Base-by-base conservation (phyloP, 2,888 invertebrate species). In the Azorinus chamasolen region DNA sequence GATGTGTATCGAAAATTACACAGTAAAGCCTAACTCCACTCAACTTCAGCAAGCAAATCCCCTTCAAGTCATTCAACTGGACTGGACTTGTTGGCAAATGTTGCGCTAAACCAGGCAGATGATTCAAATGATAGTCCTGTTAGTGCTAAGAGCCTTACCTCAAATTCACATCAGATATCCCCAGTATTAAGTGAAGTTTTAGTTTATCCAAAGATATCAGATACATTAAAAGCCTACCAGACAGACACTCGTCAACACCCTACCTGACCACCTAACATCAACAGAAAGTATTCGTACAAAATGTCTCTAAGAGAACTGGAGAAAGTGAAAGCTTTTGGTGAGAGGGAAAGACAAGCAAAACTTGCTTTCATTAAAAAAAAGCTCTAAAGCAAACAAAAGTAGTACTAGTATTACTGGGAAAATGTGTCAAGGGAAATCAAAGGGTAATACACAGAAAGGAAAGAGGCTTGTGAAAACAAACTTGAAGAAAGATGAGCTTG, bases 1-100 rank as follows among this genome's bases (percentile, higher is more conserved):
- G 64, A 65, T 45, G 65, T 55, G 10, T 65, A 55, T 43, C 43
- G 45, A 22, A 65, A 54, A 16, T 27, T 43, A n/a, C 46, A 65
- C 16, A 18, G 22, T 18, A 54, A 65, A 43, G 65, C 65, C 16
- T 22, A 53, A 41, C 62, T 39, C 18, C 5, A 32, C n/a, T 16
- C 5, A 27, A 32, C 27, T 6, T 27, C 39, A 3, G 16, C 12
- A 27, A 22, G 22, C 18, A n/a, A 22, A 25, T 16, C 25, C 27
- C n/a, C n/a, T 53, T 53, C 22, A 18, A 46, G 22, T 24, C 37
- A n/a, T n/a, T n/a, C n/a, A n/a, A n/a, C 37, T 48, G 63, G 63
- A 14, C 41, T 63, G 8, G 53, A 51, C 8, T n/a, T 63, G 4
- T 25, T 63, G 18, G 51, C 63, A 14, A 46, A 51, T 20, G 63